phyloP scores from a whole-genome alignment of 2,113 vertebrate genomes.

The Nycticorax nycticorax region DNA sequence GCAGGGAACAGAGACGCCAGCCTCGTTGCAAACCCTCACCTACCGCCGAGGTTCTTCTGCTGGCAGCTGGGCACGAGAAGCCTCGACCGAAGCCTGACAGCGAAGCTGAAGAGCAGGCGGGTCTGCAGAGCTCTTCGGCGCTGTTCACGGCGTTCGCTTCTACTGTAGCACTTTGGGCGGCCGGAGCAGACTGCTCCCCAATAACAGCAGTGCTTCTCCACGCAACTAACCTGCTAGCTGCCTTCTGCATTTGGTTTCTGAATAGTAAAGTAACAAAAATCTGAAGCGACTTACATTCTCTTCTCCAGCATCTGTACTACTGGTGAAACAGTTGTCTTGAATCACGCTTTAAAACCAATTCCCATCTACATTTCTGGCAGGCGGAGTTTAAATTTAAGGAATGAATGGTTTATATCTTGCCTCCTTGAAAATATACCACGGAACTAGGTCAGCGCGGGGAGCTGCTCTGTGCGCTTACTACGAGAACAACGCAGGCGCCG shows the following conservation, averaged over 20 bases:
- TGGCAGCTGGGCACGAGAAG: neutral
- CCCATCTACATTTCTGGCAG: neutral
- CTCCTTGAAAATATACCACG: constrained; percentile 2
- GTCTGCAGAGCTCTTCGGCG: neutral
- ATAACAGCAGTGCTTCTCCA: neutral
- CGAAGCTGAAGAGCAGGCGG: neutral
- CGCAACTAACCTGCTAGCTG: neutral
- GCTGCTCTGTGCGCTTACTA: neutral
- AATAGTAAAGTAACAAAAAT: neutral
- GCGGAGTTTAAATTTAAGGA: constrained; percentile 37
- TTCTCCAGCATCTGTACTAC: neutral
- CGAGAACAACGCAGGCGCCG: neutral
- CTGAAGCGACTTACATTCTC: neutral
- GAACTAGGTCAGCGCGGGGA: constrained; percentile 16
- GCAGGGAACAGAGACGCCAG: neutral
- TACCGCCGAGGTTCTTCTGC: neutral
- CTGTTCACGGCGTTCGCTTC: accelerated
- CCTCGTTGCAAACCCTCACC: neutral
- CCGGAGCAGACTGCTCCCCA: neutral
- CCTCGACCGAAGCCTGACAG: accelerated
- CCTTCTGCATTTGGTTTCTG: neutral
- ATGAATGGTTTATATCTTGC: constrained; percentile 1
- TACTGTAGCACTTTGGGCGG: accelerated
- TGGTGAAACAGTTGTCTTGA: neutral
- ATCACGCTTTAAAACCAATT: neutral